Base-by-base conservation (phyloP, 2,888 invertebrate genomes). In the Sericinus montela region DNA sequence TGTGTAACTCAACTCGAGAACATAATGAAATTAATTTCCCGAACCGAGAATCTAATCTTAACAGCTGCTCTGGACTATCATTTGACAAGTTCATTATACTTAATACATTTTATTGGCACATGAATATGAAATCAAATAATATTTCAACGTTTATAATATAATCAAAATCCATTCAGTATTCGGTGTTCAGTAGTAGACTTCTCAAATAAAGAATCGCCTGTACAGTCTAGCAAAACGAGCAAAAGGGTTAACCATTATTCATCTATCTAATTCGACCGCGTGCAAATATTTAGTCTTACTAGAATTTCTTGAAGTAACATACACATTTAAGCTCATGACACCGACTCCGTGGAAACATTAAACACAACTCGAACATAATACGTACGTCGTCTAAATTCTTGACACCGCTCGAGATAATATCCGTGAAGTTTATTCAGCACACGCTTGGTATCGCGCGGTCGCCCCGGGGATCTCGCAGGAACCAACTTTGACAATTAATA, bases 401-500 rank as follows among this genome's bases (percentile, higher is more conserved):
- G 45, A 51, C 50, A 45, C 45, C 32, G 45, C 36, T 41, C 47
- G 39, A 50, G 57, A 55, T 57, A 59, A 59, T 55, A 54, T 56
- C 57, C 55, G 59, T 69, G 52, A 62, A 58, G 59, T 65, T 72
- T 63, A 63, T 69, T 64, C 56, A 56, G 53, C 57, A 55, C 55
- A 59, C 53, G 54, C 54, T 47, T 52, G 54, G 56, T 71, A 73
- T 67, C 65, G 61, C 56, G 52, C 54, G 44, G 44, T 39, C 57
- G 64, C 64, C 68, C 55, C 54, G 55, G 62, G 65, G 59, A 59
- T 52, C 53, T 51, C 54, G 51, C 44, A 47, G 45, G 65, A 57
- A 60, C 57, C 45, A 79, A 80, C 71, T 80, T 80, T 59, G 65
- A 70, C 76, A 79, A 80, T 80, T 77, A 80, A 75, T 78, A 70